Percentiles rank a stretch among this genome's conserved stretches.
phyloP scores from a whole-genome alignment of 2,797 vertebrate species.

The Acrossocheilus fasciatus region DNA sequence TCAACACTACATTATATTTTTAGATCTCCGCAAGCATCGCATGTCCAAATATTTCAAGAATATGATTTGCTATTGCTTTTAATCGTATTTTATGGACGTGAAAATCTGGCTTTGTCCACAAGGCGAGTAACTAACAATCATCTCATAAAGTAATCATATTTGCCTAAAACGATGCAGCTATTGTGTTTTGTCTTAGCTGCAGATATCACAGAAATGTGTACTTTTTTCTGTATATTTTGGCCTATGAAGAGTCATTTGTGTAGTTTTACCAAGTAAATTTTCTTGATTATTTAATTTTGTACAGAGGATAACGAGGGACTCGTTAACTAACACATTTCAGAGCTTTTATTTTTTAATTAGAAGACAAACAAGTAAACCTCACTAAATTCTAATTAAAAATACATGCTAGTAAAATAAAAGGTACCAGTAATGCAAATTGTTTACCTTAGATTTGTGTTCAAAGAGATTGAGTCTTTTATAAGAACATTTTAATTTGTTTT shows the following conservation, averaged over 20 bases:
- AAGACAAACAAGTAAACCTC: not conserved
- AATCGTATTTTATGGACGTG: not conserved
- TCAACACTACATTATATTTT: not conserved
- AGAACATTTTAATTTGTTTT: not conserved
- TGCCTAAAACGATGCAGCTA: not conserved
- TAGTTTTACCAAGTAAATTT: not conserved
- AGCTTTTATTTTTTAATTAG: not conserved
- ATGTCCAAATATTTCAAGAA: not conserved
- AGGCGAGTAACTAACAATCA: not conserved
- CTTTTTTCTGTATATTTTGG: slow-evolving; percentile 39
- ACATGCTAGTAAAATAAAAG: not conserved
- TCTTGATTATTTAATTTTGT: slow-evolving; percentile 33
- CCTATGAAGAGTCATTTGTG: not conserved
- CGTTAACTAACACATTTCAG: slow-evolving; percentile 18
- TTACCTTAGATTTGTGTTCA: not conserved
- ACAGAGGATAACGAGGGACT: slow-evolving; percentile 29
- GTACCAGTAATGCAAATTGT: not conserved
- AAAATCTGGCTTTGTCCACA: not conserved
- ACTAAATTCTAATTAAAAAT: not conserved
- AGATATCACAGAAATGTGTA: slow-evolving; percentile 12
- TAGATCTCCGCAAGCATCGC: not conserved
- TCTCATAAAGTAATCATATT: slow-evolving; percentile 5
- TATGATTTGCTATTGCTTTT: not conserved
- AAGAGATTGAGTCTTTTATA: not conserved
- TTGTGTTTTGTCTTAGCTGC: not conserved